Conservation (phyloP, 92 coral and sea anemone genomes). For the Epizoanthus fatuus region DNA sequence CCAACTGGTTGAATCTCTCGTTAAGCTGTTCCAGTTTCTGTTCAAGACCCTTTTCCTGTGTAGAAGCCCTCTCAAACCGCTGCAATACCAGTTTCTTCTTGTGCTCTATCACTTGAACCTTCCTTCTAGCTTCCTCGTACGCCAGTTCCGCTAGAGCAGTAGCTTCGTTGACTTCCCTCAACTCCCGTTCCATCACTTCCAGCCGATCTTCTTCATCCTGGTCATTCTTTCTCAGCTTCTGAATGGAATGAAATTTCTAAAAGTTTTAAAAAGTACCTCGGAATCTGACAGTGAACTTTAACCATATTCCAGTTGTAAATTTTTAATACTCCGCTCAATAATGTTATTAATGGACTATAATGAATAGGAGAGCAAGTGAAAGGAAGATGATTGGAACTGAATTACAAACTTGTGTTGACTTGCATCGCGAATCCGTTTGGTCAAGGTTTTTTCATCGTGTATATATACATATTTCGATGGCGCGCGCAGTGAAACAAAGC, state of each 20-base stretch:
- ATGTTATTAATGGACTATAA: too few species aligned
- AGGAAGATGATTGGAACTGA: too few species aligned
- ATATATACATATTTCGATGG: too few species aligned
- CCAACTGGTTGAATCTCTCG: slow-evolving; percentile 9
- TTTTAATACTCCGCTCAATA: too few species aligned
- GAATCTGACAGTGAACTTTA: too few species aligned
- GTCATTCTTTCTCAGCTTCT: slow-evolving; percentile 7
- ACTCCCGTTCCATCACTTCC: neutral
- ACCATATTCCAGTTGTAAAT: too few species aligned
- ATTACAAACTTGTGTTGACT: too few species aligned
- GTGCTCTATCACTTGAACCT: slow-evolving; percentile 16
- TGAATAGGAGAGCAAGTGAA: too few species aligned
- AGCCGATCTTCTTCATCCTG: neutral
- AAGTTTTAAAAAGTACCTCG: too few species aligned
- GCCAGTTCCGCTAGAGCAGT: neutral
- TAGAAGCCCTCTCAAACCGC: slow-evolving; percentile 14
- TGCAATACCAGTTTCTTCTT: slow-evolving; percentile 14
- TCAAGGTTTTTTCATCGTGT: too few species aligned
- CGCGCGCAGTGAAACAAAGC: too few species aligned
- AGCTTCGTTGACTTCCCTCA: slow-evolving; percentile 6
- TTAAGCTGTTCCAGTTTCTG: slow-evolving; percentile 1
- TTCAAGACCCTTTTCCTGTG: slow-evolving; percentile 16
- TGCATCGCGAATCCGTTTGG: too few species aligned
- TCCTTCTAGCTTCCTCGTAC: slow-evolving; percentile 33
- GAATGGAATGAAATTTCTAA: neutral